Evolutionary conservation across 2,113 vertebrate species (phyloP).

Genomic region (Hemiprocne comata): DNA sequence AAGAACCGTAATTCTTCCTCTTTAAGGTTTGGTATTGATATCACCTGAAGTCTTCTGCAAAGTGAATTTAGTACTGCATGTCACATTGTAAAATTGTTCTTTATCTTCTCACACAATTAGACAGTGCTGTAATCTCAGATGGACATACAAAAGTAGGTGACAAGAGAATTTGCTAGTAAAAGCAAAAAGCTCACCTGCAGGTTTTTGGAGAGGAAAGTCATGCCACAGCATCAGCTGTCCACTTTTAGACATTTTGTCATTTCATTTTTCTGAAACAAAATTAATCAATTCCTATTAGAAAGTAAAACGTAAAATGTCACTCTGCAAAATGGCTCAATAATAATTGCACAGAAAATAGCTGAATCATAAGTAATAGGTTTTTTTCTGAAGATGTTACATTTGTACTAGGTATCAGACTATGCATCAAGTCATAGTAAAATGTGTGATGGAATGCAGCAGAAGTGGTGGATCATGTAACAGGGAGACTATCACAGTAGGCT

Average conservation of each 20-base stretch:
- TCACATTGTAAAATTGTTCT: neutral
- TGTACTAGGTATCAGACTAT: neutral
- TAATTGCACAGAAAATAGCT: neutral
- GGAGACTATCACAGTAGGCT: neutral
- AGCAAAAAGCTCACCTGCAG: neutral
- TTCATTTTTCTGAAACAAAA: slow-evolving; percentile 6
- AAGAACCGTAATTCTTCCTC: neutral
- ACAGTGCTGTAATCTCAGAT: neutral
- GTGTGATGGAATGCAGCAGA: neutral
- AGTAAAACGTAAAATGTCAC: neutral
- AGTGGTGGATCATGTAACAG: neutral
- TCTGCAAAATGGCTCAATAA: neutral
- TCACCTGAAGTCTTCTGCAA: neutral
- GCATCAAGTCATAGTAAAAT: neutral
- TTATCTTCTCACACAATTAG: neutral
- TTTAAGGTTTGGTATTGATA: neutral
- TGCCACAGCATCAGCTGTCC: neutral
- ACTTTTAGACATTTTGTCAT: neutral
- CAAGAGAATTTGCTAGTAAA: neutral
- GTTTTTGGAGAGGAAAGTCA: neutral
- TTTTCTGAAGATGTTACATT: neutral
- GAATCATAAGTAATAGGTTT: neutral
- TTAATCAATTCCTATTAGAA: neutral
- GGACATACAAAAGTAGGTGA: neutral
- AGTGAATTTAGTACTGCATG: neutral